These are phyloP conservation scores for Lipotes vexillifer DNA, from an alignment of 2,113 vertebrate genomes.

Conservation along the genomic window DNA sequence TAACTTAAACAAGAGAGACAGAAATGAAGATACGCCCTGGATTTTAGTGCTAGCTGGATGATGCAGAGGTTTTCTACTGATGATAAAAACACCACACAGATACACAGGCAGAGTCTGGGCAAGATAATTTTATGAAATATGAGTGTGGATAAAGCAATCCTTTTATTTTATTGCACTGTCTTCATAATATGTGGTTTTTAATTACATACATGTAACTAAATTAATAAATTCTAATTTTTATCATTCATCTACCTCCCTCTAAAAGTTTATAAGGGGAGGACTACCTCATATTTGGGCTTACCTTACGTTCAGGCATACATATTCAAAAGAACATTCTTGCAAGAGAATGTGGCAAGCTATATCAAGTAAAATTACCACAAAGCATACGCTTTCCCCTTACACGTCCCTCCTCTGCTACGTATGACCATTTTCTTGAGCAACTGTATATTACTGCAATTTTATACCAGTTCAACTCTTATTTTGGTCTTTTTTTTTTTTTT, in stretches of 20 bases:
- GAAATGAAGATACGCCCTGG: neutral
- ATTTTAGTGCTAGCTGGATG: neutral
- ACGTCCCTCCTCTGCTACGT: neutral
- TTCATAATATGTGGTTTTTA: neutral
- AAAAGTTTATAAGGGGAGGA: neutral
- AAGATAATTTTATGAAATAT: neutral
- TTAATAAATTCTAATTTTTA: neutral
- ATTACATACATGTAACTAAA: neutral
- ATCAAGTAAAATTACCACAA: neutral
- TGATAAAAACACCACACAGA: neutral
- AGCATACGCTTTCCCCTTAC: neutral
- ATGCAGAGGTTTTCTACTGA: neutral
- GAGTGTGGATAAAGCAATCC: neutral
- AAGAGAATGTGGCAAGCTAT: neutral
- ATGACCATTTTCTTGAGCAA: neutral
- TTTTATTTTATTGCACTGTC: neutral
- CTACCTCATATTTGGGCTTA: neutral
- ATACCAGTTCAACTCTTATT: neutral
- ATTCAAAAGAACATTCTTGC: neutral
- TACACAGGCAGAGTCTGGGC: neutral
- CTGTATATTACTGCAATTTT: neutral
- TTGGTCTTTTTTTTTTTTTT: neutral
- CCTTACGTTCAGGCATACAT: neutral
- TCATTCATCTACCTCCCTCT: neutral
- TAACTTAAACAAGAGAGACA: slow-evolving; percentile 8